phyloP scores from a whole-genome alignment of 2,888 invertebrate species.

The Torymus texanus region DNA sequence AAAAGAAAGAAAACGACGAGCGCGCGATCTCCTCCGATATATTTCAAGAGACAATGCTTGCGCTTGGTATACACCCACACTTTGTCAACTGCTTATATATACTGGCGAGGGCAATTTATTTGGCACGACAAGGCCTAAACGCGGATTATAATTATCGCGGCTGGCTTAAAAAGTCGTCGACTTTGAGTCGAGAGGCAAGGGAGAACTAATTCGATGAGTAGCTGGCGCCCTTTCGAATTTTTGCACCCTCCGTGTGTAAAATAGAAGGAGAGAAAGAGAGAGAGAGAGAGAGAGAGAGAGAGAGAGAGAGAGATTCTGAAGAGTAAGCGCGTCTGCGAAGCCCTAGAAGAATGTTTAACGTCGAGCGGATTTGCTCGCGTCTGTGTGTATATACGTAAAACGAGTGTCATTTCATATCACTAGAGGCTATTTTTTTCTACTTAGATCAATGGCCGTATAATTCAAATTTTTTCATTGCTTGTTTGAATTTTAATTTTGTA shows the following conservation, averaged over 20 bases:
- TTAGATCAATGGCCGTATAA: no score
- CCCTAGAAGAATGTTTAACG: conserved; percentile 44
- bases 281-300: conserved; percentile 1
- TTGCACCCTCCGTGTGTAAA: neutral
- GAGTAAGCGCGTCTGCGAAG: conserved; percentile 14
- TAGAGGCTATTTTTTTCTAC: neutral
- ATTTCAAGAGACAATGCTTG: no score
- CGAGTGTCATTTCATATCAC: neutral
- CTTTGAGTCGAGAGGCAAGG: neutral
- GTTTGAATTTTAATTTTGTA: no score
- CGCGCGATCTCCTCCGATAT: no score
- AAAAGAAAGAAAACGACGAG: no score
- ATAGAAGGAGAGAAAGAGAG: no score
- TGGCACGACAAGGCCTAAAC: neutral
- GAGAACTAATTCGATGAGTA: neutral
- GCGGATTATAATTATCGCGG: conserved; percentile 31
- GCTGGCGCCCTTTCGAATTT: conserved; percentile 26
- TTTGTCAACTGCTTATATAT: no score
- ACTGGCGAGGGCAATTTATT: no score
- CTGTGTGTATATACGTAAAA: neutral
- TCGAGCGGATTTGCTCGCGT: conserved; percentile 38
- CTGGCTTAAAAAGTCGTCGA: conserved; percentile 22
- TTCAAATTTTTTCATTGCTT: no score
- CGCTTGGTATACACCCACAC: no score
- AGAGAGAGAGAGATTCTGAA: conserved; percentile 13